A percentile compares a stretch with the other conserved stretches of the same genome.
Evolutionary conservation across 2,113 vertebrate genomes (phyloP).

Genomic region (Chauna torquata): DNA sequence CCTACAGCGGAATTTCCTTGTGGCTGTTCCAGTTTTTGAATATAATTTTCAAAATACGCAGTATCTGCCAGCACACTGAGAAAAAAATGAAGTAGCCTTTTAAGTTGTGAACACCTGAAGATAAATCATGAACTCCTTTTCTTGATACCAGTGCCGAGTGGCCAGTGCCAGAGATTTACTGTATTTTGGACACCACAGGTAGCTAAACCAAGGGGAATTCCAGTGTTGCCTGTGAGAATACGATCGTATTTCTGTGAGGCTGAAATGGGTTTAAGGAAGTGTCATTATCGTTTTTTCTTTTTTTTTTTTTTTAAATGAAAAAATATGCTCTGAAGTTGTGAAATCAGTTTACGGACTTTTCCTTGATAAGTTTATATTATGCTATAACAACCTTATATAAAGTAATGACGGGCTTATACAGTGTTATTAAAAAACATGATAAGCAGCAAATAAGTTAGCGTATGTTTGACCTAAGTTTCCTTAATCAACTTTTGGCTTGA

Average conservation of each 20-base stretch:
- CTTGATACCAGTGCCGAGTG: not conserved
- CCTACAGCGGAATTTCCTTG: not conserved
- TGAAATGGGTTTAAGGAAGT: not conserved
- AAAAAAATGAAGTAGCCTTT: not conserved
- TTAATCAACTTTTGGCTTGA: not conserved
- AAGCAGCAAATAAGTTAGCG: not conserved
- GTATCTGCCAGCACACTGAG: not conserved
- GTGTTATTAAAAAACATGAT: not conserved
- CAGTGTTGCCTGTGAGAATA: not conserved
- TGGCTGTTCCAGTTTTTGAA: not conserved
- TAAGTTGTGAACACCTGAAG: not conserved
- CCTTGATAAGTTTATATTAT: not conserved
- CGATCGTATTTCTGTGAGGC: not conserved
- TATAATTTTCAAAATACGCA: not conserved
- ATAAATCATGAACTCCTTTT: not conserved
- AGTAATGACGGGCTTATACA: not conserved
- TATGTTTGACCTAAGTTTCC: not conserved
- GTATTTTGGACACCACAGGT: not conserved
- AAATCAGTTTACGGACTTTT: not conserved
- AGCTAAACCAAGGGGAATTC: not conserved
- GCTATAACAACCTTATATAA: not conserved
- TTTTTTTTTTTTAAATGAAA: not conserved
- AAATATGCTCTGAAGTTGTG: not conserved
- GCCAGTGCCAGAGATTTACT: not conserved
- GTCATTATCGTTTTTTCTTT: no score